phyloP scores from a whole-genome alignment of 1,140 invertebrate species.

The Manduca sexta region DNA sequence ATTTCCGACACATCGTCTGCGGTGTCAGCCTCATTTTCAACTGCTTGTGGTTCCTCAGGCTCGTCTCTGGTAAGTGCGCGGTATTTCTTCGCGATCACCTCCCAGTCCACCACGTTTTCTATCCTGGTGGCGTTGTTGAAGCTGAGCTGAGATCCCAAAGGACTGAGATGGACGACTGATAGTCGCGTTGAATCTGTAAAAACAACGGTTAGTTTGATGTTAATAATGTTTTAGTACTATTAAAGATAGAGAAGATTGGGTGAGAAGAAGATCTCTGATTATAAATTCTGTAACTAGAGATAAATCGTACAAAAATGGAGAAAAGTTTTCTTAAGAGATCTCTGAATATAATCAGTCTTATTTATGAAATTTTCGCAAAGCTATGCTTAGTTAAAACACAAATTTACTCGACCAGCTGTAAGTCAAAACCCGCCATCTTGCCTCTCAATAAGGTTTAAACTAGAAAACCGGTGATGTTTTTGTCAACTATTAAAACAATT shows the following conservation, averaged over 20 bases:
- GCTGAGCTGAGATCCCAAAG: slow-evolving; percentile 87
- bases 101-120: slow-evolving; percentile 94
- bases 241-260: background rate
- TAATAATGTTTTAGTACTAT: background rate
- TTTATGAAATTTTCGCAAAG: too few species aligned
- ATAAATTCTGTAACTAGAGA: too few species aligned
- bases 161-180: slow-evolving; percentile 84
- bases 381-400: too few species aligned
- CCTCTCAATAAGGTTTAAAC: too few species aligned
- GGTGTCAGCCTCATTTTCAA: slow-evolving; percentile 69
- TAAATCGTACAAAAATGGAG: too few species aligned
- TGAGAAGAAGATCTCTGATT: background rate
- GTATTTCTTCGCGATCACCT: slow-evolving; percentile 90
- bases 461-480: too few species aligned
- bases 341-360: too few species aligned
- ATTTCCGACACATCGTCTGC: slow-evolving; percentile 62
- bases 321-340: too few species aligned
- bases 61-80: slow-evolving; percentile 82
- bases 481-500: too few species aligned
- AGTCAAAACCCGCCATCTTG: too few species aligned
- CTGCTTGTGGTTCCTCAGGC: slow-evolving; percentile 74
- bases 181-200: slow-evolving; percentile 81
- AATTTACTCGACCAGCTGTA: too few species aligned
- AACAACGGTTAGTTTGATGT: background rate
- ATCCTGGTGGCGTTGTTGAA: slow-evolving; percentile 84